Evolutionary conservation across 2,888 invertebrate species (phyloP).

Genomic region (Zaprionus obscuricornis): DNA sequence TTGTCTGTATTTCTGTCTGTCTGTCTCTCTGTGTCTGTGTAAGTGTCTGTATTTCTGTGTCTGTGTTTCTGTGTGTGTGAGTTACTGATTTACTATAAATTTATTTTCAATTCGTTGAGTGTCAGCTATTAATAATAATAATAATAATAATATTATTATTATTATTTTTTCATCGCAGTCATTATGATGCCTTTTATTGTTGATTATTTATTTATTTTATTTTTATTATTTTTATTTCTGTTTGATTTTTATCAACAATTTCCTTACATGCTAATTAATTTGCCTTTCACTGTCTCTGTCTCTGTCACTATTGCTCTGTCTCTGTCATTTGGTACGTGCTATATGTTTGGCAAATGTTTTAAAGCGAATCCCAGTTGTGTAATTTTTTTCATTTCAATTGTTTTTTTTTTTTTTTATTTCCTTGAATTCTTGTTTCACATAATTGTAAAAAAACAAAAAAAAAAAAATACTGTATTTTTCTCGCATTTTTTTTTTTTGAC

Average conservation of each 20-base stretch:
- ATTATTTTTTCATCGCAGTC: constrained; percentile 56
- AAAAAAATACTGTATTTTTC: too few relatives aligned
- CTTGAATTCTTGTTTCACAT: constrained; percentile 36
- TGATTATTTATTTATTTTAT: constrained; percentile 41
- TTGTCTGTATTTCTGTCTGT: neutral
- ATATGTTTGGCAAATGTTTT: constrained; percentile 1
- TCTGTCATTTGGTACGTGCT: neutral
- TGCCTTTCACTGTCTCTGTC: constrained; percentile 21
- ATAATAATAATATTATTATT: constrained; percentile 40
- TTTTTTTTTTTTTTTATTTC: neutral
- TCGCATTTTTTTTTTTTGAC: neutral
- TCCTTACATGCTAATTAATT: constrained; percentile 73
- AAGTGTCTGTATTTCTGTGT: constrained; percentile 3
- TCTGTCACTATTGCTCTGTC: neutral
- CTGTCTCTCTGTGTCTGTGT: too few relatives aligned
- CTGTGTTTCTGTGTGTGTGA: constrained; percentile 16
- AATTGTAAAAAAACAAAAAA: constrained; percentile 37
- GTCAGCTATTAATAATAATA: constrained; percentile 76
- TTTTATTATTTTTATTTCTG: constrained; percentile 7
- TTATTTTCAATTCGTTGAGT: constrained; percentile 71
- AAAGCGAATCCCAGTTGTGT: constrained; percentile 17
- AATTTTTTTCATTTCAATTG: constrained; percentile 10
- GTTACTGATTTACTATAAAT: constrained; percentile 67
- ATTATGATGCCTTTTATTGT: constrained; percentile 58
- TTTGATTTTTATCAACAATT: constrained; percentile 70